Evolutionary conservation across 2,113 vertebrate species (phyloP), one percentile per base, ranked within the genome.

Genomic region (Stigmatopora argus): DNA sequence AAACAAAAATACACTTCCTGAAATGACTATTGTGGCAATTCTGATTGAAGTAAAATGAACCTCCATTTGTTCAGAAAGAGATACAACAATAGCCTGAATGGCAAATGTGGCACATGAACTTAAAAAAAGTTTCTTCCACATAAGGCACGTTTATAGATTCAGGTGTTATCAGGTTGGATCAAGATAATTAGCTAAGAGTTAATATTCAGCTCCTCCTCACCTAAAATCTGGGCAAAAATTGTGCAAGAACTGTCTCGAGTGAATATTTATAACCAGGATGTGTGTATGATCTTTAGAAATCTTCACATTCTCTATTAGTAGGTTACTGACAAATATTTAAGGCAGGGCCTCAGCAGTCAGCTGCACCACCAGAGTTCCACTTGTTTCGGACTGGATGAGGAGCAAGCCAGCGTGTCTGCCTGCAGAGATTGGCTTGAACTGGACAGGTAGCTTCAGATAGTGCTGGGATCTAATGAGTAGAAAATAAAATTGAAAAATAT

Each of bases 381-480:
- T 89, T 73, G 86, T 89, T 59, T 88, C 82, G 1, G 90, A 90
- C 74, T 94, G 88, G 76, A 95, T 87, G 58, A 93, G 45, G 3
- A 99, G 92, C 60, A 90, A 47, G 65, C 88, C 89, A 66, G 91
- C 86, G 78, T 93, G 94, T 51, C 44, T 71, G 79, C 96, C 97
- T 38, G 79, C 73, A 2, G 83, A 38, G 15, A 69, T 83, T 17
- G 97, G 96, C 79, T 86, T 94, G 91, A 97, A 98, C 79, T 94
- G 93, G 85, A 99, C 93, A 0, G 97, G 96, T 41, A 99, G 91
- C 64, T 95, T 95, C 89, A 98, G 93, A 77, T 95, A 99, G 81
- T 97, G 95, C 65, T 91, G 92, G 10, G 93, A 89, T 78, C 97
- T 99, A 81, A 66, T 18, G 34, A 23, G 63, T 0, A 41, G 41